Evolutionary conservation across 2,797 vertebrate species (phyloP).

Genomic region (Enteromius argenteus): DNA sequence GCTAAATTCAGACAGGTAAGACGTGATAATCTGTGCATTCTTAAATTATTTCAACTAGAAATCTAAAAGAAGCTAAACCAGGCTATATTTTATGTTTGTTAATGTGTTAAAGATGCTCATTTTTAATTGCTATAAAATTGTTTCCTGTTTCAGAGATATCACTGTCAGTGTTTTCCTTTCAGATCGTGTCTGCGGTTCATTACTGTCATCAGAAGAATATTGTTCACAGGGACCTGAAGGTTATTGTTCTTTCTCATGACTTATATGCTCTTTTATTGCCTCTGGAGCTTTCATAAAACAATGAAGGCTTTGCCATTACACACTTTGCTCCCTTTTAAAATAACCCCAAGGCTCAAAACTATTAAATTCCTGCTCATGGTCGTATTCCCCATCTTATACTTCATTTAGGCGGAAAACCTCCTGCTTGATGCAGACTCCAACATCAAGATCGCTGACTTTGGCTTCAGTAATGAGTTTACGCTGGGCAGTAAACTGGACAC

Average conservation of each 20-base stretch:
- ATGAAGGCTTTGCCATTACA: neutral
- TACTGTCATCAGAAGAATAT: slow-evolving; percentile 96
- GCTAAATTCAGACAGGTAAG: slow-evolving; percentile 92
- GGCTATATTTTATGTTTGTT: neutral
- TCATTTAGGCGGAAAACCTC: slow-evolving; percentile 88
- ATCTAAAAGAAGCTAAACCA: neutral
- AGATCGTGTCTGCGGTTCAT: slow-evolving; percentile 93
- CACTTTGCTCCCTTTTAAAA: slow-evolving; percentile 17
- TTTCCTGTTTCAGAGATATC: neutral
- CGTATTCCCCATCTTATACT: neutral
- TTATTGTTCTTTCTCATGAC: slow-evolving; percentile 66
- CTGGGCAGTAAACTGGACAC: slow-evolving; percentile 93
- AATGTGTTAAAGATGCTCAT: neutral
- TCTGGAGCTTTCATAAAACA: slow-evolving; percentile 16
- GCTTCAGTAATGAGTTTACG: slow-evolving; percentile 93
- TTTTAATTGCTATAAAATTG: neutral
- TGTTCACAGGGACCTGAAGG: slow-evolving; percentile 93
- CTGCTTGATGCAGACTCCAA: slow-evolving; percentile 90
- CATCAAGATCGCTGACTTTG: slow-evolving; percentile 93
- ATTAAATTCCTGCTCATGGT: neutral
- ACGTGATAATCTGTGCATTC: neutral
- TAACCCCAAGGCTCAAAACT: neutral
- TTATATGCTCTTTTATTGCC: slow-evolving; percentile 2
- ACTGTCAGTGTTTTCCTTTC: slow-evolving; percentile 50
- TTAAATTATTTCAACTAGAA: neutral